Conservation (phyloP, 2,113 vertebrate genomes). For the Cygnus buccinator region DNA sequence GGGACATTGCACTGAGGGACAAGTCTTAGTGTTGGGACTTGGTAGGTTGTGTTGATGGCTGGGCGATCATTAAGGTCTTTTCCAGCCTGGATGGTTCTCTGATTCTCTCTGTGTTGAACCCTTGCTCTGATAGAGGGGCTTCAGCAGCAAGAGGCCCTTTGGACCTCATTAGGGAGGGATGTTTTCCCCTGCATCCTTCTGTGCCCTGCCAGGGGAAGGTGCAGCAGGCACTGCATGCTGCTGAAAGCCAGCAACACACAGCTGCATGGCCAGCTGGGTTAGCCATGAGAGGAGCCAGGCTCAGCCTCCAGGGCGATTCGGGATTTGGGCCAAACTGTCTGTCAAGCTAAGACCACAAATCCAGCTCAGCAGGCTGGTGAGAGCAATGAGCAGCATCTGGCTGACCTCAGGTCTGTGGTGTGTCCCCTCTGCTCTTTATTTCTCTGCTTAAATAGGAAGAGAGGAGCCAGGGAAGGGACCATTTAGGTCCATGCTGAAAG, state of each 20-base stretch:
- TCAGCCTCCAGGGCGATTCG: not conserved
- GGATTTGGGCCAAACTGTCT: not conserved
- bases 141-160: no score
- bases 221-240: not conserved
- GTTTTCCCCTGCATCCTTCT: not conserved
- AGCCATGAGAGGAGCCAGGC: not conserved
- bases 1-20: no score
- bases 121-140: no score
- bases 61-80: no score
- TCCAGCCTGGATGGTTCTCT: no score
- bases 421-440: not conserved
- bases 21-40: no score
- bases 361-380: not conserved
- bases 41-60: no score
- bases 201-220: not conserved
- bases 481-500: not conserved
- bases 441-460: not conserved
- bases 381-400: not conserved
- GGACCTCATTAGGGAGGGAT: rapidly evolving
- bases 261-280: not conserved
- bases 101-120: no score
- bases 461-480: not conserved
- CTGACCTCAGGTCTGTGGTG: not conserved
- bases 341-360: not conserved
- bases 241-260: not conserved